Conservation (phyloP, 1,140 invertebrate species). For the Batillaria attramentaria region DNA sequence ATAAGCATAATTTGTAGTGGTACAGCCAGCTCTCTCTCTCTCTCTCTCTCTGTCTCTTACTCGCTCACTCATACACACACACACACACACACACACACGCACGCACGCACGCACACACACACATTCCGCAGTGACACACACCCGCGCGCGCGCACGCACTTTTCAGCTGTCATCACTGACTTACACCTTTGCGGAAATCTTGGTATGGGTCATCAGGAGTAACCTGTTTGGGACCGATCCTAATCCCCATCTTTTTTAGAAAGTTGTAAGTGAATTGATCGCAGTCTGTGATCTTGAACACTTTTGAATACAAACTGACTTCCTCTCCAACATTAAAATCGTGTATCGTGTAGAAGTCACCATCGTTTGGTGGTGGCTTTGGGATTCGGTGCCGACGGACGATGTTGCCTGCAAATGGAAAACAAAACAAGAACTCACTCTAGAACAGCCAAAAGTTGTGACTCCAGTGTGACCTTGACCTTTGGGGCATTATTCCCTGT, state of each 20-base stretch:
- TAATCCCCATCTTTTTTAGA: constrained; percentile 86
- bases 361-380: constrained; percentile 78
- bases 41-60: too few relatives aligned
- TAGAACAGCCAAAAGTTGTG: background rate
- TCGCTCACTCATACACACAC: too few relatives aligned
- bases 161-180: too few relatives aligned
- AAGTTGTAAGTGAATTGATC: constrained; percentile 88
- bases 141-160: constrained; percentile 38
- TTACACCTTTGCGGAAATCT: constrained; percentile 68
- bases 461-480: background rate
- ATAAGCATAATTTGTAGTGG: too few relatives aligned
- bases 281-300: constrained; percentile 86
- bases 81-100: too few relatives aligned
- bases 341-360: constrained; percentile 80
- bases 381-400: constrained; percentile 84
- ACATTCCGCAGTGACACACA: background rate
- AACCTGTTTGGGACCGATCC: constrained; percentile 73
- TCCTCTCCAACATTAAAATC: constrained; percentile 80
- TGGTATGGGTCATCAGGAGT: constrained; percentile 67
- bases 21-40: too few relatives aligned
- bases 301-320: constrained; percentile 82
- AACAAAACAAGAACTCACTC: background rate
- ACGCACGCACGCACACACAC: background rate
- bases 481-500: too few relatives aligned
- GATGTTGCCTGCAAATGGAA: constrained; percentile 77